These are phyloP conservation scores for Drosophila neotestacea DNA, from an alignment of 2,888 invertebrate genomes.

Conservation along the genomic window DNA sequence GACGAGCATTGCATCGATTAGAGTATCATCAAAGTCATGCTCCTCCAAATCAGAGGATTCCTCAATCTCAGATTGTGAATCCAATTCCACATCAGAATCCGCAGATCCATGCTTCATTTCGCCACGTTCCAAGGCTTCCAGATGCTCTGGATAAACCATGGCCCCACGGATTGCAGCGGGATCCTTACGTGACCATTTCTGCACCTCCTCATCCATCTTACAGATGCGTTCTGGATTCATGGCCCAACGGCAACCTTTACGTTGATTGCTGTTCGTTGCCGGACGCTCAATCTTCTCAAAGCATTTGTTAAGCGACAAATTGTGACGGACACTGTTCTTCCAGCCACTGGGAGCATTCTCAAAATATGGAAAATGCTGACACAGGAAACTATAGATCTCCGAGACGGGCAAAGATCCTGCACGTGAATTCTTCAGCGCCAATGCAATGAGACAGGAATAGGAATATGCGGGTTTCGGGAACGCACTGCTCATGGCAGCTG, in stretches of 20 bases:
- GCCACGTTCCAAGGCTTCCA: slow-evolving; percentile 93
- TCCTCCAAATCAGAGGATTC: slow-evolving; percentile 87
- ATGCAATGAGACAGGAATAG: slow-evolving; percentile 98
- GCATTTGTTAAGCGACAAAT: slow-evolving; percentile 98
- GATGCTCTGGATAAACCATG: slow-evolving; percentile 96
- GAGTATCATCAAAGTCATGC: slow-evolving; percentile 86
- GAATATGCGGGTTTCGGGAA: slow-evolving; percentile 99
- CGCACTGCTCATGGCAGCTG: slow-evolving; percentile 83
- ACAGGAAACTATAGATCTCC: slow-evolving; percentile 99
- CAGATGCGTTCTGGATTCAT: slow-evolving; percentile 97
- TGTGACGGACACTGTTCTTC: slow-evolving; percentile 99
- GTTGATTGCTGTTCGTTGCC: slow-evolving; percentile 93
- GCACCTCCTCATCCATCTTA: slow-evolving; percentile 99
- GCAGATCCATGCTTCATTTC: slow-evolving; percentile 93
- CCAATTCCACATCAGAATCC: slow-evolving; percentile 87
- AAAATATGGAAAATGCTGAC: slow-evolving; percentile 99
- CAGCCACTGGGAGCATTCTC: slow-evolving; percentile 99
- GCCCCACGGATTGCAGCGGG: slow-evolving; percentile 95
- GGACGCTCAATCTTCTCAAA: slow-evolving; percentile 99
- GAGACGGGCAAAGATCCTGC: slow-evolving; percentile 98
- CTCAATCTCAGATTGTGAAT: slow-evolving; percentile 85
- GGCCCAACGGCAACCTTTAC: slow-evolving; percentile 97
- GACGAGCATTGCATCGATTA: slow-evolving; percentile 85
- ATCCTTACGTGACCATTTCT: slow-evolving; percentile 98
- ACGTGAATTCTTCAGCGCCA: slow-evolving; percentile 98